Percentiles rank a stretch among this genome's conserved stretches.
These are phyloP conservation scores for Anarhynchus alexandrinus DNA, from an alignment of 2,113 vertebrate genomes.

Conservation along the genomic window DNA sequence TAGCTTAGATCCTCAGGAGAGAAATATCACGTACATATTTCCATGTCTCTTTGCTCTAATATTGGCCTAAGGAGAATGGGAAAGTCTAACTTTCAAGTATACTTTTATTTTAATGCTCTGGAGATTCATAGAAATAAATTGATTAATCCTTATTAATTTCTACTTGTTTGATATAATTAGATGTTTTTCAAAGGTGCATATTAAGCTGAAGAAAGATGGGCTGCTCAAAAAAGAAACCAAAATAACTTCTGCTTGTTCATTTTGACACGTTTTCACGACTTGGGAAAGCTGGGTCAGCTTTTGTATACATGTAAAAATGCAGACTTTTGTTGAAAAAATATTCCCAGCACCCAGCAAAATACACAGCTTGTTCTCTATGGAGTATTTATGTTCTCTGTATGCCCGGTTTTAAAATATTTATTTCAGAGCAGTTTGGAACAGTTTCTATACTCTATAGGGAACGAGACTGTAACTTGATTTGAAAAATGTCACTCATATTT, in stretches of 20 bases:
- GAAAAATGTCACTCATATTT: neutral
- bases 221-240: neutral
- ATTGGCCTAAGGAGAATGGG: neutral
- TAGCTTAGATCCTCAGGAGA: neutral
- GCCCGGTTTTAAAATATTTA: neutral
- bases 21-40: fast-evolving
- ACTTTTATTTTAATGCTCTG: neutral
- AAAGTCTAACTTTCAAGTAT: neutral
- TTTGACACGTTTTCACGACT: neutral
- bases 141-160: neutral
- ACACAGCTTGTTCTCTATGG: neutral
- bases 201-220: neutral
- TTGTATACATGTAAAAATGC: neutral
- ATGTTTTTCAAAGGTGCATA: neutral
- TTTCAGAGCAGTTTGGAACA: neutral
- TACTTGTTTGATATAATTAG: neutral
- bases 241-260: neutral
- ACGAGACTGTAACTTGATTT: neutral
- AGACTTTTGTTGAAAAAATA: neutral
- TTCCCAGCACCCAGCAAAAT: neutral
- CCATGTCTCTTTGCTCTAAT: neutral
- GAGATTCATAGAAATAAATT: neutral
- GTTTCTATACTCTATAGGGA: neutral
- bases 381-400: neutral
- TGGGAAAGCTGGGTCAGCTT: neutral